phyloP scores from a whole-genome alignment of 2,888 invertebrate genomes.

The Yponomeuta cagnagella region DNA sequence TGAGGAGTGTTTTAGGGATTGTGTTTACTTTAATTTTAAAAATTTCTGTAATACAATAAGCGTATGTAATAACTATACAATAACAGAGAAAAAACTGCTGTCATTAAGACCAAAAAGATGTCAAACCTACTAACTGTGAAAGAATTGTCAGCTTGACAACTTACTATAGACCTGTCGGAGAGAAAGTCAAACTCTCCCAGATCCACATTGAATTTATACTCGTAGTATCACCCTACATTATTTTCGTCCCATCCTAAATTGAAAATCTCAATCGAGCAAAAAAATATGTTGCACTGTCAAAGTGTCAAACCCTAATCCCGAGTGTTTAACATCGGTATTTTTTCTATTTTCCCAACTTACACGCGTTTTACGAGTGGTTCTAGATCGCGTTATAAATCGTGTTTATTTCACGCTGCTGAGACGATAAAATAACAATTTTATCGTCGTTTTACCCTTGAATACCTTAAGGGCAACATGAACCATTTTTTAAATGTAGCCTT shows the following conservation, averaged over 20 bases:
- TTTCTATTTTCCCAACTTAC: not conserved
- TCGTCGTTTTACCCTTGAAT: not conserved
- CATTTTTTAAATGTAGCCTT: too few relatives aligned
- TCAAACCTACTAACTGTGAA: too few relatives aligned
- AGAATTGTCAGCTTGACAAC: not conserved
- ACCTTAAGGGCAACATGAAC: not conserved
- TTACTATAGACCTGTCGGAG: not conserved
- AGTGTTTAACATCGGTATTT: not conserved
- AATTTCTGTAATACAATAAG: too few relatives aligned
- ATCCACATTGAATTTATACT: not conserved
- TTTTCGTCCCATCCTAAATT: not conserved
- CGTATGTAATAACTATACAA: too few relatives aligned
- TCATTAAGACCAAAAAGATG: too few relatives aligned
- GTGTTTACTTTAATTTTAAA: too few relatives aligned
- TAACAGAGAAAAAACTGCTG: too few relatives aligned
- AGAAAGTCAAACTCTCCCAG: not conserved
- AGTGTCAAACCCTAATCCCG: conserved; percentile 1
- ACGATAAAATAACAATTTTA: not conserved
- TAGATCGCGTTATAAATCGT: not conserved
- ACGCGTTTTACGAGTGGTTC: not conserved
- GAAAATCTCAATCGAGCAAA: not conserved
- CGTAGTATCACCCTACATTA: not conserved
- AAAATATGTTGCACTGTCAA: not conserved
- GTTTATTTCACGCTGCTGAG: not conserved
- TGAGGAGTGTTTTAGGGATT: too few relatives aligned